A percentile compares a stretch with the other conserved stretches of the same genome.
Evolutionary conservation across 1,140 invertebrate genomes (phyloP).

Genomic region (Doryteuthis pealeii): DNA sequence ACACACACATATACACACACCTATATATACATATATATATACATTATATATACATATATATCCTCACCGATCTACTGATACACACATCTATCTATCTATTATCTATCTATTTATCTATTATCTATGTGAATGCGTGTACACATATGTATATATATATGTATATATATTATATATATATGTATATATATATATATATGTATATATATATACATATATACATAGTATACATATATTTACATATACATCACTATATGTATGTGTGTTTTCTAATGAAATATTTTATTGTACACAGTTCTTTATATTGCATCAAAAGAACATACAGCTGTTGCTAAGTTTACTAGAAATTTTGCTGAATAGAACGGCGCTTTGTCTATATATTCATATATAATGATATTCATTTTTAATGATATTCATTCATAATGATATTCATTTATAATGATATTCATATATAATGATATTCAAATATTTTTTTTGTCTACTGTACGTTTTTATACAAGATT

Average conservation of each 20-base stretch:
- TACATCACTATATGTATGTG: not conserved
- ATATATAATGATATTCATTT: not conserved
- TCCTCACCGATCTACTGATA: not conserved
- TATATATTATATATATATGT: constrained; percentile 1
- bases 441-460: too few species aligned
- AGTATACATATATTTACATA: not conserved
- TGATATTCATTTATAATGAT: not conserved
- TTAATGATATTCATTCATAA: not conserved
- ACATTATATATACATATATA: not conserved
- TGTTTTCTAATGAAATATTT: not conserved
- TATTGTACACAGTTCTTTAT: too few species aligned
- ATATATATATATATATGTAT: constrained; percentile 1
- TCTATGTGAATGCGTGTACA: too few species aligned
- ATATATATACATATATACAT: not conserved
- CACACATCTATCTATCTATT: not conserved
- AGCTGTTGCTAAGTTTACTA: not conserved
- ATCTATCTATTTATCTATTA: too few species aligned
- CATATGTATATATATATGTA: not conserved
- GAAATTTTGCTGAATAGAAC: not conserved
- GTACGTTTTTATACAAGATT: too few species aligned
- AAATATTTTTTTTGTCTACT: too few species aligned
- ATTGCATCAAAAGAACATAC: not conserved
- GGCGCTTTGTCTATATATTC: not conserved
- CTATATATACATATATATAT: not conserved
- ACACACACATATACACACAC: too few species aligned